Evolutionary conservation across 2,797 vertebrate species (phyloP), one percentile per base, ranked within the genome.

Genomic region (Rhinella marina): DNA sequence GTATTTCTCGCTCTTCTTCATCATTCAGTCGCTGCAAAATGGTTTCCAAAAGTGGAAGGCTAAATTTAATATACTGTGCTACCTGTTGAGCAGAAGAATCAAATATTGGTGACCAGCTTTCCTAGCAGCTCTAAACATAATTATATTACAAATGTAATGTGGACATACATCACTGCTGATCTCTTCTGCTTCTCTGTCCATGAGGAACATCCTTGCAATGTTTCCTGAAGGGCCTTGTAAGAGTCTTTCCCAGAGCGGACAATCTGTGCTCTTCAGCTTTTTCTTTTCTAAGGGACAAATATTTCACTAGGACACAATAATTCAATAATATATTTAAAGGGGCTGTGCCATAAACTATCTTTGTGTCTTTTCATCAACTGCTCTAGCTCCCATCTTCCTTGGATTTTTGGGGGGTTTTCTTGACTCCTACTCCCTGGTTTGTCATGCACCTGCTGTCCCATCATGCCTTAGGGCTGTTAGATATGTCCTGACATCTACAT

Each of bases 1-100:
- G 91, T 61, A 97, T 95, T 90, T 97, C 96, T 90, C 91, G 93
- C 88, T 93, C 92, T 82, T 98, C 97, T 81, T 98, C 96, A 56
- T 98, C 95, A 78, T 94, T 92, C 90, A 98, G 93, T 90, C 94
- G 95, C 84, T 94, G 93, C 17, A 99, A 93, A 90, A 99, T 95
- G 0, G 94, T 95, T 88, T 97, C 95, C 93, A 99, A 92, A 89
- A 98, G 94, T 1, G 96, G 94, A 88, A 97, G 94, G 84, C 97
- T 96, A 92, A 98, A 93, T 81, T 96, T 96, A 88, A 98, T 94
- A 84, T 99, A 99, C 89, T 97, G 97, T 82, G 98, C 97, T 61
- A 99, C 98, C 98, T 99, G 90, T 12, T 3, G 75, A 76, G 16
- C 72, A 56, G 17, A 77, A 7, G 0, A 75, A 64, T 27, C 64